Conservation (phyloP, 2,113 vertebrate species). For the Machaerirhynchus nigripectus region DNA sequence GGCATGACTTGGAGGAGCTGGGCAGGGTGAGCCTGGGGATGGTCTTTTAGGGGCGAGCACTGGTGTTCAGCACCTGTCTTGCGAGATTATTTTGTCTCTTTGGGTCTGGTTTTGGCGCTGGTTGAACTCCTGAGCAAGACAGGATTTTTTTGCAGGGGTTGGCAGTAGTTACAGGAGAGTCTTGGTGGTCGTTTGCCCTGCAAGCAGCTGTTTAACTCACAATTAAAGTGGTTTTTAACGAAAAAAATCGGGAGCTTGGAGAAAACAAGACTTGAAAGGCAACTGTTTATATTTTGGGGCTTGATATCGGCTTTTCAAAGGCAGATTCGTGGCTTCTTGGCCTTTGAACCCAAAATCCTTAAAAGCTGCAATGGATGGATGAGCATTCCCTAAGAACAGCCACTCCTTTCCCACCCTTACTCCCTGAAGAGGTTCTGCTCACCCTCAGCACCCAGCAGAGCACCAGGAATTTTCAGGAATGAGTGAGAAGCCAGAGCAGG, state of each 20-base stretch:
- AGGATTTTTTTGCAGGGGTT: not conserved
- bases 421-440: not conserved
- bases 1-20: not conserved
- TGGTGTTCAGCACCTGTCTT: not conserved
- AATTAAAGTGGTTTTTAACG: not conserved
- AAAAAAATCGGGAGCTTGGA: not conserved
- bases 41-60: accelerated
- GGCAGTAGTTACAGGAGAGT: not conserved
- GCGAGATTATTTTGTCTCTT: not conserved
- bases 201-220: not conserved
- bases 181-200: not conserved
- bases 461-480: conserved; percentile 13
- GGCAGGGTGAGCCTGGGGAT: not conserved
- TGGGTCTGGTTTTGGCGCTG: not conserved
- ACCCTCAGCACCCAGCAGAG: not conserved
- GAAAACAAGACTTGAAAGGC: not conserved
- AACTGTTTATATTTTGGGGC: not conserved
- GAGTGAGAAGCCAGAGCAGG: not conserved
- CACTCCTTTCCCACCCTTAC: not conserved
- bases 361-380: not conserved
- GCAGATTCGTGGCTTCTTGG: not conserved
- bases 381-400: not conserved
- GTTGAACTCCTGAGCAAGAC: not conserved
- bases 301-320: not conserved
- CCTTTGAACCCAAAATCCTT: not conserved